A percentile compares a stretch with the other conserved stretches of the same genome.
phyloP scores from a whole-genome alignment of 2,113 vertebrate genomes.

The Oncorhynchus tshawytscha region DNA sequence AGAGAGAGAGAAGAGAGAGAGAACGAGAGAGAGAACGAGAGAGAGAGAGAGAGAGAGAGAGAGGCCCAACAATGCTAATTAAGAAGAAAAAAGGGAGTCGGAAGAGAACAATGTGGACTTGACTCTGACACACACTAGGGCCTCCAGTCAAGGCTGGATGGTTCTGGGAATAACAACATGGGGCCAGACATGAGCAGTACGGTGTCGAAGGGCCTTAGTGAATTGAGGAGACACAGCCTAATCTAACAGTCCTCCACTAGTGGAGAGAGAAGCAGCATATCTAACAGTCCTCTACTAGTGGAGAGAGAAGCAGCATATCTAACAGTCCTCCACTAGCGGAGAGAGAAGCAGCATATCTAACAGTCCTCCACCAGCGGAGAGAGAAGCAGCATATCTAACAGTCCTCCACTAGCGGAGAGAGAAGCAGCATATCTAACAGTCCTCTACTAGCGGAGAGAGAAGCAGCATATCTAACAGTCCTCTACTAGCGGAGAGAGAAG shows the following conservation, averaged over 20 bases:
- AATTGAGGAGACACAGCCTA: not conserved
- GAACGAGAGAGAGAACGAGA: not conserved
- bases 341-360: not conserved
- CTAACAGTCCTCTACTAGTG: not conserved
- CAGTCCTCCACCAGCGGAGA: not conserved
- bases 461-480: not conserved
- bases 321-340: not conserved
- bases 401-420: not conserved
- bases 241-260: not conserved
- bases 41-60: not conserved
- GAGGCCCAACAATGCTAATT: slow-evolving; percentile 36
- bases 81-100: slow-evolving; percentile 22
- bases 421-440: not conserved
- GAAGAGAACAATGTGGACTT: slow-evolving; percentile 32
- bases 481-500: no score
- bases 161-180: slow-evolving; percentile 50
- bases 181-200: slow-evolving; percentile 58
- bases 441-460: no score
- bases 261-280: not conserved
- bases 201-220: not conserved
- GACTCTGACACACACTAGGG: slow-evolving; percentile 8
- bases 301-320: not conserved
- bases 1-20: not conserved
- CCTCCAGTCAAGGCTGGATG: slow-evolving; percentile 53
- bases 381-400: not conserved